These are phyloP conservation scores for Deroplatys truncata DNA, from an alignment of 2,888 invertebrate genomes.

Conservation along the genomic window DNA sequence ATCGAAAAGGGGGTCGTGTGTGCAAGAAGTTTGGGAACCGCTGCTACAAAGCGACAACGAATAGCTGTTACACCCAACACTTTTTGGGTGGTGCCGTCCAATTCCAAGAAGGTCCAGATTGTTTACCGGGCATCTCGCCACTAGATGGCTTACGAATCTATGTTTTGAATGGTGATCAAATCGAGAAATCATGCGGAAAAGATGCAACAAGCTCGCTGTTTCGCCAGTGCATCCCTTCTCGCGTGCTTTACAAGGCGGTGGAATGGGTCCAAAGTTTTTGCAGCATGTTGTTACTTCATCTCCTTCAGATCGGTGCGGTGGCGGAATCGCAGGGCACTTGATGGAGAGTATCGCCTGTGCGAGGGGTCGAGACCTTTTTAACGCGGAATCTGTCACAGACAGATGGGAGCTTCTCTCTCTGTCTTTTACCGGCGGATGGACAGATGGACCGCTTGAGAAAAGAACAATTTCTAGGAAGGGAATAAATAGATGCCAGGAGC, in stretches of 20 bases:
- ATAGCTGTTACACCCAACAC: no score
- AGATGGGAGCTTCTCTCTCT: background rate
- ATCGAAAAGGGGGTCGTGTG: no score
- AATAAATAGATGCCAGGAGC: background rate
- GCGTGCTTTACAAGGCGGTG: background rate
- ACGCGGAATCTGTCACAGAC: conserved; percentile 6
- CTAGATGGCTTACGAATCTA: background rate
- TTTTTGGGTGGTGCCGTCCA: no score
- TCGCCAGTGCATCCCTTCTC: background rate
- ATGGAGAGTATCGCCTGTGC: background rate
- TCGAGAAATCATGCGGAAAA: background rate
- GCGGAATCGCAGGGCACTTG: background rate
- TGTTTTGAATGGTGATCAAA: background rate
- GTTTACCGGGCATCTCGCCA: background rate
- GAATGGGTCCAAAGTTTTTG: background rate
- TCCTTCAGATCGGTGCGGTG: background rate
- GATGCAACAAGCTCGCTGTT: background rate
- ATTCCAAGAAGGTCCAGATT: background rate
- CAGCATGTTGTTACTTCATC: background rate
- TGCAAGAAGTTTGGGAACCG: no score
- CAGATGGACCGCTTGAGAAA: background rate
- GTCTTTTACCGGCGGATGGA: background rate
- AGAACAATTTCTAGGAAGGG: conserved; percentile 8
- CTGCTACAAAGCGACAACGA: no score
- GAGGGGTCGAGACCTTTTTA: conserved; percentile 1